Base-by-base conservation (phyloP, 2,888 invertebrate species). In the Ceramica pisi region DNA sequence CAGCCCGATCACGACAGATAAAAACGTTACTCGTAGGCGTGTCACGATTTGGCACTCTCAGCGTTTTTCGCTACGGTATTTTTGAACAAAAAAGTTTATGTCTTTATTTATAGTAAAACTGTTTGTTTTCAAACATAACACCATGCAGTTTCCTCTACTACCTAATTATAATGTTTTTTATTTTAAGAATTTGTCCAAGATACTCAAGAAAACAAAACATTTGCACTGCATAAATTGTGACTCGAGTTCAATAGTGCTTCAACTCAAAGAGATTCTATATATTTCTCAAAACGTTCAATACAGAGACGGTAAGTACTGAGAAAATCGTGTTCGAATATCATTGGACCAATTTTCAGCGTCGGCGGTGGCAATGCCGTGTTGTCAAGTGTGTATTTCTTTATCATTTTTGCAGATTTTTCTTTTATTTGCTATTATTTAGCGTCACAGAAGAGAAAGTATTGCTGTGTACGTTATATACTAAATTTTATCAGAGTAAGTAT, bases 241-340 rank as follows among this genome's bases (percentile, higher is more conserved):
- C 50, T 69, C 44, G 46, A 68, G 41, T 71, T 56, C 55, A 70
- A 70, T 65, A 75, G 79, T 56, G 62, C 61, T 73, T 73, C 61
- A 79, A 67, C 48, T 71, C 64, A 69, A 80, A 75, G 64, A 75
- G 56, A 69, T 69, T 73, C 70, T 83, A 69, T 69, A 78, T 76
- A 75, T 80, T 76, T 76, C 72, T 79, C 73, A 77, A 83, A 81
- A 81, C 78, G 73, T 83, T 79, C 78, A 80, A 80, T 80, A 81
- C 70, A 86, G 67, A 74, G 70, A 50, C 68, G 50, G 71, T 80
- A 85, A 81, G 80, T 68, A 81, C 75, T 63, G 72, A 55, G 66
- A 72, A 84, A 85, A 84, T 86, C 87, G 86, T 87, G 87, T 83
- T 86, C 83, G 79, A 87, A 86, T 87, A 86, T 86, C 82, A 87